Evolutionary conservation across 2,113 vertebrate genomes (phyloP).

Genomic region (Rhea americana): DNA sequence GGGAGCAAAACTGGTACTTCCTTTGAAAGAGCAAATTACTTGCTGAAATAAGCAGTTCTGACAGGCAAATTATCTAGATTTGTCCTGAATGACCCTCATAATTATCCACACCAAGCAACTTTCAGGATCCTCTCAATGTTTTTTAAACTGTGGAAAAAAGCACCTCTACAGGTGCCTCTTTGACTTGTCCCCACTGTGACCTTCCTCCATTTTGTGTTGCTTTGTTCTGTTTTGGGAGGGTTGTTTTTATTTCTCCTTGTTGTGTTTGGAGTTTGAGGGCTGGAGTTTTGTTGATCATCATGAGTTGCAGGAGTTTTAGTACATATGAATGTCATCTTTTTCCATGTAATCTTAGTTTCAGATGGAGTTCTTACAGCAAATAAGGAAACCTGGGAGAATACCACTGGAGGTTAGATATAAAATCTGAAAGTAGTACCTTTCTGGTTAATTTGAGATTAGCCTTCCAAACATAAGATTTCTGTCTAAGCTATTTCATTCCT

Average conservation of each 20-base stretch:
- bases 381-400: not conserved
- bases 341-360: not conserved
- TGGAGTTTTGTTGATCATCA: not conserved
- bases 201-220: not conserved
- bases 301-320: not conserved
- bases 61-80: not conserved
- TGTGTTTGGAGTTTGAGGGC: not conserved
- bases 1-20: not conserved
- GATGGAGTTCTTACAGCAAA: not conserved
- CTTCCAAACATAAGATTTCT: not conserved
- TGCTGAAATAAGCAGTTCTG: constrained; percentile 10
- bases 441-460: not conserved
- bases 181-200: not conserved
- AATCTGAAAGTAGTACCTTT: not conserved
- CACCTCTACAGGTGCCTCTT: not conserved
- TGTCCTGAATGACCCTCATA: not conserved
- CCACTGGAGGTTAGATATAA: not conserved
- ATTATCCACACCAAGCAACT: not conserved
- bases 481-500: not conserved
- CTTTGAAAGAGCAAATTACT: constrained; percentile 32
- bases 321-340: not conserved
- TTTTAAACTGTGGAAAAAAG: not conserved
- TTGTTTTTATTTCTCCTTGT: not conserved
- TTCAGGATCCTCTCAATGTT: not conserved
- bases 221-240: not conserved